Evolutionary conservation across 2,888 invertebrate genomes (phyloP).

Genomic region (Octonoba sinensis): DNA sequence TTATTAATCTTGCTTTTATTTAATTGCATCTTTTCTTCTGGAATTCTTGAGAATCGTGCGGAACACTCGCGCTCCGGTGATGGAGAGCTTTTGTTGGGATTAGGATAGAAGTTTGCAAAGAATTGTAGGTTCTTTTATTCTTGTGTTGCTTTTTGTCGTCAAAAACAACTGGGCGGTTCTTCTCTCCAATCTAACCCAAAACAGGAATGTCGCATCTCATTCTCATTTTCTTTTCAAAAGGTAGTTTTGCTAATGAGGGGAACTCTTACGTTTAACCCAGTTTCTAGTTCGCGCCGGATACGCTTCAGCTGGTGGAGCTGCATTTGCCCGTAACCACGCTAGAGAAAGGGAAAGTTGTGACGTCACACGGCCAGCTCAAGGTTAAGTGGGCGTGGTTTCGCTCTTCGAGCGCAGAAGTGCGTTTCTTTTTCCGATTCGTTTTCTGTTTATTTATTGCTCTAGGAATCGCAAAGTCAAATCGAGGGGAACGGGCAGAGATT

Average conservation of each 20-base stretch:
- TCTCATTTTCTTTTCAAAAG: no score
- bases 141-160: no score
- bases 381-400: conserved; percentile 40
- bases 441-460: conserved; percentile 17
- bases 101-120: no score
- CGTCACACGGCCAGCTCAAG: conserved; percentile 42
- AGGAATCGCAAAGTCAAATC: conserved; percentile 21
- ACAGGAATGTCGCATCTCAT: no score
- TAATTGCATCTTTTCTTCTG: no score
- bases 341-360: conserved; percentile 53
- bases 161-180: no score
- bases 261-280: conserved; percentile 43
- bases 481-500: conserved; percentile 14
- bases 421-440: conserved; percentile 25
- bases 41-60: no score
- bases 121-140: no score
- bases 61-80: no score
- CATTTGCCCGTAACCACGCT: conserved; percentile 22
- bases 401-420: conserved; percentile 13
- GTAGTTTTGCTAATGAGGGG: conserved; percentile 3
- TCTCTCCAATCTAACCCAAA: no score
- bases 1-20: no score
- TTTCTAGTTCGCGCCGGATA: conserved; percentile 32
- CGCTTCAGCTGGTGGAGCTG: background rate
- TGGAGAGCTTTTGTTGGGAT: no score